Conservation (phyloP, 2,888 invertebrate genomes). For the Noctua fimbriata region DNA sequence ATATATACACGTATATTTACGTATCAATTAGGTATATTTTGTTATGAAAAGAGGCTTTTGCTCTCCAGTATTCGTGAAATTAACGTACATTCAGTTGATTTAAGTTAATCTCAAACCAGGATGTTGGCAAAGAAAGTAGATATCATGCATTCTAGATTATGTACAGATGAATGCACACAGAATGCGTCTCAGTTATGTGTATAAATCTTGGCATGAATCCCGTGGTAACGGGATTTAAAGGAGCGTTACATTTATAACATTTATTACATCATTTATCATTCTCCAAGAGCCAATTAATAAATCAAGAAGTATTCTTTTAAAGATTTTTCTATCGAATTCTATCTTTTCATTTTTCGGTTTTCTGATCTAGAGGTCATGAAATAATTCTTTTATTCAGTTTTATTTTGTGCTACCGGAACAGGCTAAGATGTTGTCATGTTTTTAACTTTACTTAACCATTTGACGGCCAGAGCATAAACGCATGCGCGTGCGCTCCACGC, state of each 20-base stretch:
- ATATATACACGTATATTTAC: no score
- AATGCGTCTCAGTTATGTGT: constrained; percentile 28
- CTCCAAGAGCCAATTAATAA: neutral
- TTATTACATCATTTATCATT: neutral
- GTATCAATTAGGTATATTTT: neutral
- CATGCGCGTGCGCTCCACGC: no score
- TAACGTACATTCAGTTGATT: constrained; percentile 11
- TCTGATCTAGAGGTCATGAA: neutral
- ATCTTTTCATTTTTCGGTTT: neutral
- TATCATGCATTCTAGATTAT: constrained; percentile 27
- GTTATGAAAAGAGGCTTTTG: neutral
- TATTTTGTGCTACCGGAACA: neutral
- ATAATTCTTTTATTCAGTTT: neutral
- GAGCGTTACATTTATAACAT: neutral
- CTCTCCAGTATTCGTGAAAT: neutral
- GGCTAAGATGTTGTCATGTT: neutral
- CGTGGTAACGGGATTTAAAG: neutral
- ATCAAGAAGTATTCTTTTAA: neutral
- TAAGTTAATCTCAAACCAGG: constrained; percentile 8
- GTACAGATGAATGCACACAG: constrained; percentile 25
- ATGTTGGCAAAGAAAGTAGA: constrained; percentile 40
- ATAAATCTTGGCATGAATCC: constrained; percentile 10
- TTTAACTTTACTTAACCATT: neutral
- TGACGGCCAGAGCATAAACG: no score
- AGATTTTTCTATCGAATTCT: neutral